These are phyloP conservation scores for Sarcophaga subvicina DNA, from an alignment of 2,888 invertebrate species.

Conservation along the genomic window DNA sequence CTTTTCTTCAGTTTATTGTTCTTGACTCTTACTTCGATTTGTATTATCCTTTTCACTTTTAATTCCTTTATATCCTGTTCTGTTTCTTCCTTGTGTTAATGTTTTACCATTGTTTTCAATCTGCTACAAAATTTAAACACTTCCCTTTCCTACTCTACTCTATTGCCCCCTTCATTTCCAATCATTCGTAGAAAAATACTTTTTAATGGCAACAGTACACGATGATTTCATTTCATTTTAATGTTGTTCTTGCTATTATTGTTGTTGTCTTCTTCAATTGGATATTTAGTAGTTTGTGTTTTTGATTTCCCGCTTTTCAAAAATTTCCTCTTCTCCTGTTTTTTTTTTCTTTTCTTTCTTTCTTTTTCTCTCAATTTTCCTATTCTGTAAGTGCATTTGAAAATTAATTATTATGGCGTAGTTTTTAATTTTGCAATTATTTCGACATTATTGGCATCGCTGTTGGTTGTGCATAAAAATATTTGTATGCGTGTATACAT, in stretches of 20 bases:
- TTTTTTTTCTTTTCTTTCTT: not conserved
- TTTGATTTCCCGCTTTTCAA: not conserved
- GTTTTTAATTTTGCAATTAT: slow-evolving; percentile 49
- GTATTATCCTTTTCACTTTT: not conserved
- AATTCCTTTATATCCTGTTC: not conserved
- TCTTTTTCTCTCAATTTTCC: not conserved
- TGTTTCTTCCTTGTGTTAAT: not conserved
- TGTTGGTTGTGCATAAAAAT: not conserved
- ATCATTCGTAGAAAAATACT: too few species aligned
- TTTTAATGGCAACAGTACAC: not conserved
- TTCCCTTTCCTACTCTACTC: slow-evolving; percentile 32
- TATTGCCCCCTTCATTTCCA: not conserved
- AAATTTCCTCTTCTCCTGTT: not conserved
- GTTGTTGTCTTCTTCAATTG: slow-evolving; percentile 21
- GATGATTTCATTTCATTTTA: slow-evolving; percentile 39
- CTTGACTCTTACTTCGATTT: slow-evolving; percentile 17
- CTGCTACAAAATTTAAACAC: slow-evolving; percentile 42
- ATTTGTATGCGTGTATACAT: not conserved
- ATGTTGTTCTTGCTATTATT: slow-evolving; percentile 57
- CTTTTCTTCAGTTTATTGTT: slow-evolving; percentile 65
- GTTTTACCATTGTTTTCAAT: slow-evolving; percentile 45
- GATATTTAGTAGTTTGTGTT: slow-evolving; percentile 22
- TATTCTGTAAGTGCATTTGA: slow-evolving; percentile 29
- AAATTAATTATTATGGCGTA: slow-evolving; percentile 59
- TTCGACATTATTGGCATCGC: slow-evolving; percentile 27